Base-by-base conservation (phyloP, 2,888 invertebrate genomes). In the Scaptomyza flava region DNA sequence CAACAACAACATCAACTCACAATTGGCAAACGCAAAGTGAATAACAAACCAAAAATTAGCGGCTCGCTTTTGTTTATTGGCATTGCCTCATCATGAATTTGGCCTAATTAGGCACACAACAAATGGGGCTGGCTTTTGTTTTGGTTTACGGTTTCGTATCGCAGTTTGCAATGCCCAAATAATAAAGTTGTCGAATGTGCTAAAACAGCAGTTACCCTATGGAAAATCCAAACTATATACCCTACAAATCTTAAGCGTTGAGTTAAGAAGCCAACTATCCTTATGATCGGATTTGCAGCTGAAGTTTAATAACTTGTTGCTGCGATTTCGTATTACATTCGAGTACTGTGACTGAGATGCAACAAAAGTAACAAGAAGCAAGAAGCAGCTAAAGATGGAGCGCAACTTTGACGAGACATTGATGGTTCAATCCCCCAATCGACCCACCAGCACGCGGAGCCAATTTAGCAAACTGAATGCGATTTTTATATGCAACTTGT, bases 401-500 rank as follows among this genome's bases (percentile, higher is more conserved):
- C 42, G 57, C 67, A 66, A 43, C 48, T 68, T 81, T 85, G 87
- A 85, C 79, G 87, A 82, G 85, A 85, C 85, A 85, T 87, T 85
- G 85, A 85, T 87, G 85, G 87, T 85, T 85, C 86, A 85, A 85
- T 85, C 85, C 72, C 57, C 66, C 67, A 79, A 81, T 77, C 81
- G 85, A 81, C 81, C 86, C 80, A 79, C 79, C 79, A 81, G 74
- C 57, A 63, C 67, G 86, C 51, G 53, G 74, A 84, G 81, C 84
- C 84, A 84, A 84, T 84, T 84, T 84, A 84, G 83, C 87, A 84
- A 75, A 59, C 79, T 64, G 79, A 75, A 84, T 81, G 84, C 81
- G 72, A 83, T 70, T 78, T 81, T 78, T 78, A 78, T 78, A 72
- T 69, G 72, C 72, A 78, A 78, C 75, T 67, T 68, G 75, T 75